Percentiles rank a stretch among this genome's conserved stretches.
These are phyloP conservation scores for Cerastis leucographa DNA, from an alignment of 2,888 invertebrate genomes.

Conservation along the genomic window DNA sequence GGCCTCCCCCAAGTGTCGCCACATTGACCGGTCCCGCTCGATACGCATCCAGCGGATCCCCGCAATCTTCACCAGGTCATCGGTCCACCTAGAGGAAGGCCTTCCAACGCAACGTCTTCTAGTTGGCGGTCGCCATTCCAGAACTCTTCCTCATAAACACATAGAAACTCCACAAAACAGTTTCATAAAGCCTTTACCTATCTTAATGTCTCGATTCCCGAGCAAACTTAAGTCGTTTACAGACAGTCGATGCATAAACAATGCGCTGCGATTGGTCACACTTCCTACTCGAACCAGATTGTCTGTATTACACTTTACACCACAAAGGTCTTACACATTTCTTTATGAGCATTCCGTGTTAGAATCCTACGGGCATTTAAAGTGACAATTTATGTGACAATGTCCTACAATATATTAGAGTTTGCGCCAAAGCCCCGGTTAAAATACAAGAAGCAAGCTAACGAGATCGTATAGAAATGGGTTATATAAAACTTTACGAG, in stretches of 20 bases:
- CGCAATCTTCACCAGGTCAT: no score
- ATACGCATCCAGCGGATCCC: no score
- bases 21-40: no score
- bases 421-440: conserved; percentile 68
- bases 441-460: conserved; percentile 73
- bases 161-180: conserved; percentile 22
- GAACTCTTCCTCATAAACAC: background rate
- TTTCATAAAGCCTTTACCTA: conserved; percentile 51
- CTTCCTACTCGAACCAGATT: conserved; percentile 66
- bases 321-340: conserved; percentile 65
- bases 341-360: conserved; percentile 74
- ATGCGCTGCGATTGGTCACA: conserved; percentile 64
- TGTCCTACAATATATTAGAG: conserved; percentile 79
- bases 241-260: conserved; percentile 63
- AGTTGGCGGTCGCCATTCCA: no score
- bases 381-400: conserved; percentile 82
- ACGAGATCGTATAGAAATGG: conserved; percentile 71
- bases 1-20: no score
- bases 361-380: conserved; percentile 73
- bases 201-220: conserved; percentile 55
- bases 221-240: conserved; percentile 46
- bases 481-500: conserved; percentile 74
- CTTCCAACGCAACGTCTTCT: no score
- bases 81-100: no score
- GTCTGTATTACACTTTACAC: conserved; percentile 60